Evolutionary conservation across 53 echinoderm and acorn worm species (phyloP), one percentile per base, ranked within the genome.

Genomic region (Patiria pectinifera): DNA sequence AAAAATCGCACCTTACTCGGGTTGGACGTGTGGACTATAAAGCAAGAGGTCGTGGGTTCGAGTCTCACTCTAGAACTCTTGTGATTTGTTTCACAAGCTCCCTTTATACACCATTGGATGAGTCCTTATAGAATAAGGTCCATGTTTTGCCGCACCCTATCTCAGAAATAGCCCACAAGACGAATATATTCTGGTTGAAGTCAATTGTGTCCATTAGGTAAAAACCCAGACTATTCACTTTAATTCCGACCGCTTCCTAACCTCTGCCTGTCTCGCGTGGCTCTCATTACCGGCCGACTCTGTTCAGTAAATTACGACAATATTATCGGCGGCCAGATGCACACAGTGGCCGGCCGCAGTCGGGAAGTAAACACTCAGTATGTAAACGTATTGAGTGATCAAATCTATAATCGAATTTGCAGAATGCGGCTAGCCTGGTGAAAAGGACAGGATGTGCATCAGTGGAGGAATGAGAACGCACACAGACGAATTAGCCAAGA

Each of bases 371-470:
- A 74, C 74, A 4, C 22, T 4, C 74, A 10, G 18, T 74, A 21
- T 74, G 74, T 74, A 74, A 74, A 74, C 26, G 24, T 23, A 74
- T 4, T 74, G 74, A 74, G 74, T 24, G 74, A 74, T 74, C 74
- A 24, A 24, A 74, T 74, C 74, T 74, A 4, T 74, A 10, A 74
- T 74, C 24, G 24, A 74, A 74, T 74, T 35, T 74, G 15, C 74
- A 74, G 74, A 9, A 74, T n/a, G 74, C 74, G 66, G 66, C 19
- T 66, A 16, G 14, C 66, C 2, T 66, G 15, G 0, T 18, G 66
- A 3, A 15, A 14, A 18, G 66, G 19, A 66, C 13, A 66, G 66
- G 66, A 66, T 15, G 15, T 11, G 66, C 12, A 16, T 66, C 66
- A 66, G 15, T 60, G 60, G 9, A 66, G 14, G 66, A 3, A 15